Base-by-base conservation (phyloP, 2,113 vertebrate species). In the Carettochelys insculpta region DNA sequence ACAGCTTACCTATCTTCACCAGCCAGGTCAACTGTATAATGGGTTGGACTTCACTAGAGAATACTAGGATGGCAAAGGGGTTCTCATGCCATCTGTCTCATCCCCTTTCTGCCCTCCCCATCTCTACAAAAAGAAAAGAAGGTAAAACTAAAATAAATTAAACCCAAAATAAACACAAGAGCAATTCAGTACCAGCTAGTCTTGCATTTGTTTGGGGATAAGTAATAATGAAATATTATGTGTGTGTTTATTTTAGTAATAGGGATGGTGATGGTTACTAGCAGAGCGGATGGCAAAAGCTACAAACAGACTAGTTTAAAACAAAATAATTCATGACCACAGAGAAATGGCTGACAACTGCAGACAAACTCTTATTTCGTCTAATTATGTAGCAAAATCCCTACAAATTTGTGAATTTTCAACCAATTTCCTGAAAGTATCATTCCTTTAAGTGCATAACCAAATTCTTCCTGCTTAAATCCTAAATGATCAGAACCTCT, bases 141-240 rank as follows among this genome's bases (percentile, higher is more conserved):
- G 0, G 24, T 77, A 52, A 45, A 19, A 91, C 90, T 77, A 82
- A 92, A 82, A 88, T 80, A 86, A 95, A 95, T 34, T 24, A 52
- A 93, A 87, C 71, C 45, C 96, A 97, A 94, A 97, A 97, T 93
- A 92, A 97, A 90, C 84, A 97, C 97, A 98, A 96, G 96, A 97
- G 56, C 31, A 94, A 95, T 45, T 38, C 65, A 77, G 86, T 51
- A 48, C 7, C 1, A 41, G 87, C 96, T 85, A 78, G 61, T 87
- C 96, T 96, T 97, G 97, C 97, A 94, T 95, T 96, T 95, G 97
- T 95, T 98, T 95, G 96, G 96, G 93, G 86, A 88, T 94, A 88
- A 65, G 88, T 93, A 93, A 94, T 85, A 76, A 97, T 98, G 98
- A 96, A 91, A 97, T 97, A 97, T 91, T 92, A 96, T 82, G 89